These are phyloP conservation scores for Murina feae DNA, from an alignment of 2,113 vertebrate genomes.

Conservation along the genomic window DNA sequence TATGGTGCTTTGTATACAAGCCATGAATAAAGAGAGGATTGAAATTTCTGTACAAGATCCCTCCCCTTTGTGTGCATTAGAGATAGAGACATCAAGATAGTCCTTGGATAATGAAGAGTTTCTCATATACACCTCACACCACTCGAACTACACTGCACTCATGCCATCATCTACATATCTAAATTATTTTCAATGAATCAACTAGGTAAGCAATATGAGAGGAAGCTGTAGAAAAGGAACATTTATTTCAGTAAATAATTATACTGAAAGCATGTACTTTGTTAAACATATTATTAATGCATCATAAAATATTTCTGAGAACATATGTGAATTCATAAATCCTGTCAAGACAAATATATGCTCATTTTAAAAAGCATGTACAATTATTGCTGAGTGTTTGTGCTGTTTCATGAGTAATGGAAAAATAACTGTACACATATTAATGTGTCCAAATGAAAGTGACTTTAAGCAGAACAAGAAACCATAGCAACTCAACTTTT, in stretches of 20 bases:
- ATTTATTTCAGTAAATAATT: slow-evolving; percentile 49
- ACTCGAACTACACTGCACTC: not conserved
- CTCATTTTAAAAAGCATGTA: not conserved
- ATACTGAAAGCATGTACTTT: slow-evolving; percentile 9
- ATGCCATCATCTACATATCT: not conserved
- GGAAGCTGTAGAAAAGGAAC: not conserved
- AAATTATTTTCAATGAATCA: slow-evolving; percentile 4
- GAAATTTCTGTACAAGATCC: not conserved
- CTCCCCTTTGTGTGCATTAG: not conserved
- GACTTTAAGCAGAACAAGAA: slow-evolving; percentile 11
- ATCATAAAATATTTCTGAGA: slow-evolving; percentile 39
- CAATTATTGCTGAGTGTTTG: not conserved
- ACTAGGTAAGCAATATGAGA: not conserved
- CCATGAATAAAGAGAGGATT: not conserved
- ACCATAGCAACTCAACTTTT: slow-evolving; percentile 5
- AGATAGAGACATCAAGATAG: not conserved
- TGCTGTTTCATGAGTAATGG: slow-evolving; percentile 2
- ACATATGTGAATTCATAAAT: slow-evolving; percentile 47
- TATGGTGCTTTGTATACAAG: not conserved
- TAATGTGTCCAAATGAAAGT: slow-evolving; percentile 36
- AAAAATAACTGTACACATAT: slow-evolving; percentile 38
- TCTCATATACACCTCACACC: not conserved
- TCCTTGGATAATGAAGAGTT: not conserved
- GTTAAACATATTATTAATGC: not conserved
- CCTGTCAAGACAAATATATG: slow-evolving; percentile 11